Conservation (phyloP, 2,888 invertebrate genomes). For the Gasteruption jaculator region DNA sequence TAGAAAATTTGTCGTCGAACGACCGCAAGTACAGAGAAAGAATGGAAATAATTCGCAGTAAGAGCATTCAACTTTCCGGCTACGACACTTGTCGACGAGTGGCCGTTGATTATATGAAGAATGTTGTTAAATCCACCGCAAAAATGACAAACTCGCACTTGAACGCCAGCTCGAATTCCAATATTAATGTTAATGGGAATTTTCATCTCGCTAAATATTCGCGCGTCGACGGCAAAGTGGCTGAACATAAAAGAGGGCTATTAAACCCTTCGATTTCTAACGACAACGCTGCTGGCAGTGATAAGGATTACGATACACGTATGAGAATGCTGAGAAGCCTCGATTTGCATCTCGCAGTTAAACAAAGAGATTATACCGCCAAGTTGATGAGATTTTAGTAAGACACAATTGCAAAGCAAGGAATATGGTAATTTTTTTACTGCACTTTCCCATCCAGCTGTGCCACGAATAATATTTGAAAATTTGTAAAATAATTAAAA, state of each 20-base stretch:
- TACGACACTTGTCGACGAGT: conserved; percentile 44
- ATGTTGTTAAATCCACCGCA: conserved; percentile 27
- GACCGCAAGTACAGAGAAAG: too few species aligned
- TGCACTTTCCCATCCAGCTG: too few species aligned
- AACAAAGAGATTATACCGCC: conserved; percentile 43
- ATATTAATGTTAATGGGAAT: too few species aligned
- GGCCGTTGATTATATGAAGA: conserved; percentile 41
- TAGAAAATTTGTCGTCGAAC: conserved; percentile 29
- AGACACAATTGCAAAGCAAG: too few species aligned
- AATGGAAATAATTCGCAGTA: conserved; percentile 32
- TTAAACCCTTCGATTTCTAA: conserved; percentile 10
- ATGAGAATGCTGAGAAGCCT: conserved; percentile 40
- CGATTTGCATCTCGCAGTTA: conserved; percentile 43
- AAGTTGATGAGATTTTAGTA: conserved; percentile 42
- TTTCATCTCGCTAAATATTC: conserved; percentile 25
- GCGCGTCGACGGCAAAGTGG: conserved; percentile 21
- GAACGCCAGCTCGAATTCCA: too few species aligned
- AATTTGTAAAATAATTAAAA: too few species aligned
- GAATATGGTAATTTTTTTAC: too few species aligned
- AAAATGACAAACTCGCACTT: conserved; percentile 10
- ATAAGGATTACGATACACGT: conserved; percentile 34
- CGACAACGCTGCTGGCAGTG: conserved; percentile 15
- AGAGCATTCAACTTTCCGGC: conserved; percentile 40
- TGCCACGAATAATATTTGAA: too few species aligned
- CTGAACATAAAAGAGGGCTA: conserved; percentile 20